Base-by-base conservation (phyloP, 2,888 invertebrate species). In the Neoitamus cyanurus region DNA sequence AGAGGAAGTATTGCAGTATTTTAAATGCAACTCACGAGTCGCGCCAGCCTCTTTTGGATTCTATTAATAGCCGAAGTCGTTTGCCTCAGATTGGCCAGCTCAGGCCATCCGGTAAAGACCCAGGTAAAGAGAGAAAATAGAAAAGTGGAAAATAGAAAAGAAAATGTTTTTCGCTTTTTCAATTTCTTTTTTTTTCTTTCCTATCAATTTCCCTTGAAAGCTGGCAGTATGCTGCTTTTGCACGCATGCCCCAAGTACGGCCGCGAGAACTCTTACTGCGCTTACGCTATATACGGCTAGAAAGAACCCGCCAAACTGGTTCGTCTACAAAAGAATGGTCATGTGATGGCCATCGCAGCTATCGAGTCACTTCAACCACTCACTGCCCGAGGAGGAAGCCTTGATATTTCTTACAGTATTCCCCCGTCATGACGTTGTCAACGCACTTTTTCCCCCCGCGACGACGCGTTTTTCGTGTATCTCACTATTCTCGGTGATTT, bases 121-220 rank as follows among this genome's bases (percentile, higher is more conserved):
- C 25, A 37, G 82, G 20, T 58, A 69, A 82, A 82, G 5, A 36
- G 82, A 69, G 82, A 82, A 82, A 82, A 82, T 82, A 82, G 82
- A 82, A 82, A 82, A 82, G 82, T 82, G 34, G 82, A 69, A 82
- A 78, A 78, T 58, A 28, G 78, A 78, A 82, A 82, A 82, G 58
- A 82, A 82, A 82, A 82, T 69, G 68, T 58, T 30, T 58, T 58
- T 58, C 58, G 70, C 31, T 80, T 80, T 80, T 80, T 80, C 80
- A 69, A 69, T 82, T 82, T 82, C 69, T 82, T 82, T 69, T 69
- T 82, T 58, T 25, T 58, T 58, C 3, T 9, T 9, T 58, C 9
- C 58, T 15, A 15, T 15, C 25, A 78, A 78, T 78, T 78, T 78
- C 78, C 78, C 58, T 78, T 78, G 78, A 78, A 78, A 78, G 48